phyloP scores from a whole-genome alignment of 2,113 vertebrate genomes.

The Pelvicachromis taeniatus region DNA sequence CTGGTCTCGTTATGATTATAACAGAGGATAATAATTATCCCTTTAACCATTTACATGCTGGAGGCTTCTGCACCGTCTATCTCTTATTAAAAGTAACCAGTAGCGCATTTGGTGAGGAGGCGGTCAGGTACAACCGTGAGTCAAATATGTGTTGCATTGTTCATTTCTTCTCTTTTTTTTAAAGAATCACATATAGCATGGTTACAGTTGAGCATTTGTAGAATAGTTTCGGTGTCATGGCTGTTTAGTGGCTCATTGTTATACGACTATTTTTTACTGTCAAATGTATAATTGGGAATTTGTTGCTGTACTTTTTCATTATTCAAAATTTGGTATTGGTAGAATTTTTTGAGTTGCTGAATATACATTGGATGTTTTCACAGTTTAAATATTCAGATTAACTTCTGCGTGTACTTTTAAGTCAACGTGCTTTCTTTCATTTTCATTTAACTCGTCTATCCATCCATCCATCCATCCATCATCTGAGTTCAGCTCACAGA shows the following conservation, averaged over 20 bases:
- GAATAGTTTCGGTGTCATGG: background rate
- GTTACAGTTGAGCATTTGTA: background rate
- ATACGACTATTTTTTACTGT: background rate
- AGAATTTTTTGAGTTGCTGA: background rate
- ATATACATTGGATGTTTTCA: background rate
- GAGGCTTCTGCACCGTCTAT: background rate
- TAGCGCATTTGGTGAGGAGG: background rate
- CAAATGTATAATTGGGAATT: background rate
- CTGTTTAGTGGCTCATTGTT: background rate
- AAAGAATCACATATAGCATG: background rate
- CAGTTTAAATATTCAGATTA: background rate
- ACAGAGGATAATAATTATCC: background rate
- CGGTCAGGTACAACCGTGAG: background rate
- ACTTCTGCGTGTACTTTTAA: background rate
- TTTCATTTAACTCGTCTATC: background rate
- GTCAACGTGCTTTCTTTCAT: background rate
- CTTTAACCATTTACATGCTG: background rate
- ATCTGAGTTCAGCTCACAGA: background rate
- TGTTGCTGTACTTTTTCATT: background rate
- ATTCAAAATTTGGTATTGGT: background rate
- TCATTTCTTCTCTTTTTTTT: fast-evolving
- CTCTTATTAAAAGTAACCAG: background rate
- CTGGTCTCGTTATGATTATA: background rate
- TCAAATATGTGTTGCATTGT: fast-evolving
- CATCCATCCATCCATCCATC: background rate